Percentiles rank a stretch among this genome's conserved stretches.
Conservation (phyloP, 2,797 vertebrate genomes). For the Pyrocephalus nanus region DNA sequence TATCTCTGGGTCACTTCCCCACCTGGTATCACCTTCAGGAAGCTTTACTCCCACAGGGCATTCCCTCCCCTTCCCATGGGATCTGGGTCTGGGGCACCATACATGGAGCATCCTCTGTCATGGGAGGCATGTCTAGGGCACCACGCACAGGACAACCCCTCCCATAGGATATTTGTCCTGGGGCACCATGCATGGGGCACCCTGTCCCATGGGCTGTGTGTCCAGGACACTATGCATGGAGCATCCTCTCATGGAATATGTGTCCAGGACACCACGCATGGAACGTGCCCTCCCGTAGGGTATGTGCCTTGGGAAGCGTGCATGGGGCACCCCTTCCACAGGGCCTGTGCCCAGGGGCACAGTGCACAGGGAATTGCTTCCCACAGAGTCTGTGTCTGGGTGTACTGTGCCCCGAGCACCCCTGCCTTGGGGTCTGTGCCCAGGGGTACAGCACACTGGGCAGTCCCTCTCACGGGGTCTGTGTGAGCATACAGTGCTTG, state of each 20-base stretch:
- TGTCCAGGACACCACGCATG: neutral
- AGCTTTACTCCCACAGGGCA: neutral
- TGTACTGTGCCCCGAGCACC: neutral
- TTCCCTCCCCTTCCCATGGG: accelerated
- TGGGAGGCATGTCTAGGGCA: neutral
- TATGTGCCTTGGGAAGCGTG: neutral
- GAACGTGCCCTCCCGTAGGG: too few species aligned
- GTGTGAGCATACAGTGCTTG: accelerated
- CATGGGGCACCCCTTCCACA: neutral
- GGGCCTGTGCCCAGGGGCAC: neutral
- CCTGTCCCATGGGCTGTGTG: neutral
- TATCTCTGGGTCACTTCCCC: neutral
- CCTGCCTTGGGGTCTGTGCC: neutral
- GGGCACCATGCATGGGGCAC: neutral
- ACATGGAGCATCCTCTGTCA: neutral
- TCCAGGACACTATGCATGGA: too few species aligned
- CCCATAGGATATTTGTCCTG: neutral
- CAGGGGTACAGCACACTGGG: neutral
- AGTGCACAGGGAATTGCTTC: neutral
- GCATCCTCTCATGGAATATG: neutral
- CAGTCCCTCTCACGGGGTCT: accelerated
- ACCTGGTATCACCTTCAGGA: neutral
- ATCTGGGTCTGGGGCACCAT: neutral
- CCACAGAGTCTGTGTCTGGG: neutral
- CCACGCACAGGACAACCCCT: neutral